A percentile compares a stretch with the other conserved stretches of the same genome.
Evolutionary conservation across 1,140 invertebrate species (phyloP).

Genomic region (Leguminivora glycinivorella): DNA sequence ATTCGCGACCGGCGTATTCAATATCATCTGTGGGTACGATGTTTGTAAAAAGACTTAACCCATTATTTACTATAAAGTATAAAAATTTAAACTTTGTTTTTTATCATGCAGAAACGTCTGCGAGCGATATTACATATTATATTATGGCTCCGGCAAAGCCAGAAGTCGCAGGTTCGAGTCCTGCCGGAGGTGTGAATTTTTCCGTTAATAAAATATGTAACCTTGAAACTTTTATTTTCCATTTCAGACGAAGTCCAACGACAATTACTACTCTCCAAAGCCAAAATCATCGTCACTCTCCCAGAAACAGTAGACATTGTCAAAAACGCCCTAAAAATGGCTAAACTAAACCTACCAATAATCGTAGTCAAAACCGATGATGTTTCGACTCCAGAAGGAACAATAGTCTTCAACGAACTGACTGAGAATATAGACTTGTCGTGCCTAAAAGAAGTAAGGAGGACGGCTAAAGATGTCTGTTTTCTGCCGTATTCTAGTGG

Average conservation of each 20-base stretch:
- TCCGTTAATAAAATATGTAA: too few relatives aligned
- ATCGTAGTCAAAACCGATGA: constrained; percentile 77
- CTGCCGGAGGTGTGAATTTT: too few relatives aligned
- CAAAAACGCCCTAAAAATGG: constrained; percentile 70
- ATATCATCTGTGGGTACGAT: too few relatives aligned
- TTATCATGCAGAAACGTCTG: too few relatives aligned
- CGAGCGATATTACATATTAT: too few relatives aligned
- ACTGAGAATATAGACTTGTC: constrained; percentile 77
- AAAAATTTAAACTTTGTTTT: too few relatives aligned
- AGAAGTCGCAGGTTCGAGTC: too few relatives aligned
- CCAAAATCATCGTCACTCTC: constrained; percentile 85
- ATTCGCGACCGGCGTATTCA: too few relatives aligned
- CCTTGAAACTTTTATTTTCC: background rate
- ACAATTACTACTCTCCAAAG: constrained; percentile 84
- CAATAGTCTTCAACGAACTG: constrained; percentile 81
- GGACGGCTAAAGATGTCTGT: constrained; percentile 75
- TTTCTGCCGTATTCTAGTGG: constrained; percentile 88
- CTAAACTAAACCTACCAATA: constrained; percentile 79
- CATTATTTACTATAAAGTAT: too few relatives aligned
- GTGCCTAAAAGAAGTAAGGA: constrained; percentile 70
- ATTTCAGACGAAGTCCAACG: constrained; percentile 88
- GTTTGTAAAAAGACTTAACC: too few relatives aligned
- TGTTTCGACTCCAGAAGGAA: constrained; percentile 72
- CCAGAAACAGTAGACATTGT: constrained; percentile 72
- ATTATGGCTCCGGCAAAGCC: too few relatives aligned